Base-by-base conservation (phyloP, 2,888 invertebrate species). In the Galerucella calmariensis region DNA sequence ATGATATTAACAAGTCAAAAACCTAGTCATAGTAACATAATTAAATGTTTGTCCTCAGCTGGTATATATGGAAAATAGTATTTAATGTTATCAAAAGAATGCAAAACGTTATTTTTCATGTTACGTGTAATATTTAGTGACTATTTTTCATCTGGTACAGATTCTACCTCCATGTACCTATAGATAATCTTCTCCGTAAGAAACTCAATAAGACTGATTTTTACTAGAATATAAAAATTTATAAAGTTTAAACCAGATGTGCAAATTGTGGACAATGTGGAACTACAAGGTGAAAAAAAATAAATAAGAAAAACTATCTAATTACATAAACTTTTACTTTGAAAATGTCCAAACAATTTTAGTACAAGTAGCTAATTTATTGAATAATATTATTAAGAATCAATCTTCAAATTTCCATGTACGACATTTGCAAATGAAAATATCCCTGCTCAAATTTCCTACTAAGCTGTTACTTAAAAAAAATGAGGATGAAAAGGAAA, bases 181-280 rank as follows among this genome's bases (percentile, higher is more conserved):
- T 67, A 67, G 65, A 79, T 71, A 78, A 79, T 80, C 77, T 79
- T 79, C 78, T 81, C 82, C 79, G 77, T 78, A 79, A 81, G 84
- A 83, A 84, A 86, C 84, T 83, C 74, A 82, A 87, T 85, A 88
- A 88, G 88, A 88, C 88, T 88, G 88, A 88, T 88, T 88, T 88
- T 87, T 83, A 85, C 86, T 87, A 87, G 86, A 85, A 83, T 79
- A 77, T 78, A 78, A 79, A 78, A 79, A 65, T 56, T 74, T 76
- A 74, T 66, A 16, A 69, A 75, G 71, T 35, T 20, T 75, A 74
- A 75, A 72, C 79, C 74, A 79, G 76, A 78, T 69, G 62, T 72
- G 74, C 71, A 74, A 74, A 59, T 72, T 27, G 70, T 65, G 56
- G 69, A 62, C 24, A 48, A 41, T 51, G 35, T 56, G 41, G 27